Evolutionary conservation across 2,113 vertebrate species (phyloP).

Genomic region (Sialia sialis): DNA sequence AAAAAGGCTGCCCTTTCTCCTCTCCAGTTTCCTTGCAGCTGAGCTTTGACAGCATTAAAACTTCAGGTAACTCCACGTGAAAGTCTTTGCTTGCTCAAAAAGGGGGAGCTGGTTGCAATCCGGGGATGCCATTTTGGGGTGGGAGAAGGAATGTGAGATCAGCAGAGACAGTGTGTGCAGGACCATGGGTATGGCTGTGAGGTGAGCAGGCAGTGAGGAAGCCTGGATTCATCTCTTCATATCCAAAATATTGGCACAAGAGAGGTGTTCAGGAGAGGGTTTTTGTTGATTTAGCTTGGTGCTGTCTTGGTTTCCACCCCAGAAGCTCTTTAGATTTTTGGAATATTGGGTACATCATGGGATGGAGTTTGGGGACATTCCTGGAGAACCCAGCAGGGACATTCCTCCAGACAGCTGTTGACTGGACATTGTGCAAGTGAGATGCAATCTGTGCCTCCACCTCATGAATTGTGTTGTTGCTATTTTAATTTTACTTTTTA

Average conservation of each 20-base stretch:
- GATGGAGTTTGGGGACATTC: not conserved
- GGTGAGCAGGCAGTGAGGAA: not conserved
- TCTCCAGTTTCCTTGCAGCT: not conserved
- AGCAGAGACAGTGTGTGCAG: fast-evolving
- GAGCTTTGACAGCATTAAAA: not conserved
- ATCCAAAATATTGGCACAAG: not conserved
- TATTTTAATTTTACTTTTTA: not conserved
- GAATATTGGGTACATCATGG: not conserved
- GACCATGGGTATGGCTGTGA: fast-evolving
- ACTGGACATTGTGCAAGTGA: not conserved
- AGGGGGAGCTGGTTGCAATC: not conserved
- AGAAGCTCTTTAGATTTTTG: not conserved
- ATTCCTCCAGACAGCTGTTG: not conserved
- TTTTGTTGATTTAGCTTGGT: not conserved
- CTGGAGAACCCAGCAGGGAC: not conserved
- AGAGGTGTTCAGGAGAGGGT: not conserved
- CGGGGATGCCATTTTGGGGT: not conserved
- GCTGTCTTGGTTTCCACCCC: not conserved
- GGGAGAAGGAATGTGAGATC: not conserved
- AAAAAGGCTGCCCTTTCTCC: not conserved
- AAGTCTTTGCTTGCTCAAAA: not conserved
- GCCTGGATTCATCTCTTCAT: not conserved
- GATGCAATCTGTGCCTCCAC: not conserved
- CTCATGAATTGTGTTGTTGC: not conserved
- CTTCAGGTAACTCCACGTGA: not conserved